Conservation (phyloP, 2,113 vertebrate genomes). For the Corynorhinus townsendii region DNA sequence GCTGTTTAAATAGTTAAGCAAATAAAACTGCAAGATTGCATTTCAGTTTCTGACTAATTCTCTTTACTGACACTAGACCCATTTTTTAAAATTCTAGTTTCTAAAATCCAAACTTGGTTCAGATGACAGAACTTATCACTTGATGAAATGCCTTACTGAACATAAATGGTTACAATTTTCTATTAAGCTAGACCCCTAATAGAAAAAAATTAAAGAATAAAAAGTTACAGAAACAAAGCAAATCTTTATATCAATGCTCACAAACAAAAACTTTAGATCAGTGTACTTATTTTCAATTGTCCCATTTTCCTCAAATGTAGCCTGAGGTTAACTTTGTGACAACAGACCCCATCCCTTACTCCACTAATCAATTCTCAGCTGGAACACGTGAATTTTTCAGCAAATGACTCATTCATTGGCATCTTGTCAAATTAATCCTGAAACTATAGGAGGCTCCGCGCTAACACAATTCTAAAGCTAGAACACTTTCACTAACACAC, state of each 20-base stretch:
- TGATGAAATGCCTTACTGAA: slow-evolving; percentile 34
- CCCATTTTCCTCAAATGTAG: slow-evolving; percentile 33
- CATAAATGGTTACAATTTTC: slow-evolving; percentile 6
- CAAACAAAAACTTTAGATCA: slow-evolving; percentile 46
- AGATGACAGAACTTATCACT: neutral
- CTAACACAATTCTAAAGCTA: slow-evolving; percentile 67
- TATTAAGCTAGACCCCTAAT: neutral
- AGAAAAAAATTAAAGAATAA: slow-evolving; percentile 14
- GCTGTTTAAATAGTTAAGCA: neutral
- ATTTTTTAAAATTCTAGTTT: slow-evolving; percentile 4
- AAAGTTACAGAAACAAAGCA: slow-evolving; percentile 29
- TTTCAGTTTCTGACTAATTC: neutral
- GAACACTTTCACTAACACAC: slow-evolving; percentile 72
- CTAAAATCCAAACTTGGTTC: slow-evolving; percentile 31
- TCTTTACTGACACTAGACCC: neutral
- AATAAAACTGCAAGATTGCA: neutral
- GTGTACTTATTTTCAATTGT: neutral
- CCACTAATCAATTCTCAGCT: slow-evolving; percentile 43
- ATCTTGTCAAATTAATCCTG: slow-evolving; percentile 71
- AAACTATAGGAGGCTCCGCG: slow-evolving; percentile 57
- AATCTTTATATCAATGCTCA: slow-evolving; percentile 40
- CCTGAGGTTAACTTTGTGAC: neutral
- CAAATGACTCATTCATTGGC: slow-evolving; percentile 59
- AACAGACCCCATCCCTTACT: neutral
- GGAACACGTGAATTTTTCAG: slow-evolving; percentile 40